Evolutionary conservation across 2,888 invertebrate genomes (phyloP), one percentile per base, ranked within the genome.

Genomic region (Osmoderma eremita): DNA sequence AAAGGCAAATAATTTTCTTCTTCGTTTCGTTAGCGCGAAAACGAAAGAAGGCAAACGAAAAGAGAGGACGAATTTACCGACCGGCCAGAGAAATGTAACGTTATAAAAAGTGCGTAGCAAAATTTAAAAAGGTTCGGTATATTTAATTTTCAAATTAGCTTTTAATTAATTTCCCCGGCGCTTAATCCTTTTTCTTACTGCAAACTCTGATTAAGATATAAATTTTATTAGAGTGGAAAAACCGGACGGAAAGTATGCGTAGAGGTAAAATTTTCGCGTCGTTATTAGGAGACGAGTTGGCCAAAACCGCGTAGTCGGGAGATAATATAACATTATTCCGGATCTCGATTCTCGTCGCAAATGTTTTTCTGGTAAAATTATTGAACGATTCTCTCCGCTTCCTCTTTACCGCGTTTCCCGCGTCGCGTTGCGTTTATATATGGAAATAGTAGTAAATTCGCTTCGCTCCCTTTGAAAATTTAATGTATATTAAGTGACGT

Each of bases 181-280:
- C 58, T 61, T 61, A 61, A 61, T 61, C 58, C 58, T 61, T 61
- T 61, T 61, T 61, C 58, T 61, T 61, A 61, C 58, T 61, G 58
- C 58, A 45, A 61, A 61, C 58, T 45, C 58, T 61, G 45, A 61
- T 61, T 61, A 61, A 61, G 58, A 61, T 61, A 61, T 61, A 61
- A 61, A 61, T 61, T 61, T 61, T 61, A 61, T 61, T 61, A 61
- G 58, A 61, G 58, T 30, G 58, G 39, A 38, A 48, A 61, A 61
- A 61, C 45, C 30, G 45, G 58, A n/a, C n/a, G 30, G 36, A 45
- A 61, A 61, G 10, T 6, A 10, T 30, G 6, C 6, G 3, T 30
- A 30, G 30, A 30, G 30, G 30, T 30, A 38, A 42, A 36, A 42
- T 42, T 61, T 61, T 61, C 58, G 45, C 58, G 58, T 61, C 45